Conservation (phyloP, 2,113 vertebrate genomes). For the Macrotus californicus region DNA sequence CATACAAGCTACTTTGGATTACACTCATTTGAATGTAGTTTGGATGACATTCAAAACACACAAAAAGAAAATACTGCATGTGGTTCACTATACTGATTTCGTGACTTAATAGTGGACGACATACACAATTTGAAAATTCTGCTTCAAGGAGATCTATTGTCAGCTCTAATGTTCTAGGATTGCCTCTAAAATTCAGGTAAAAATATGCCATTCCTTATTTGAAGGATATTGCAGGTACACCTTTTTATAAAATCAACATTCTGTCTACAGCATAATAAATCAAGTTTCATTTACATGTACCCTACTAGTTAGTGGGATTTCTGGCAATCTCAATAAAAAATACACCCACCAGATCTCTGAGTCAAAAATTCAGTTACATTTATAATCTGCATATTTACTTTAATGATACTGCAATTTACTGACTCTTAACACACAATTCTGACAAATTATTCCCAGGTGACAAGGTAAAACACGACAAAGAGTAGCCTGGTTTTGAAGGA, state of each 20-base stretch:
- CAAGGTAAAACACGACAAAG: not conserved
- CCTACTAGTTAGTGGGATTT: not conserved
- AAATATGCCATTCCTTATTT: not conserved
- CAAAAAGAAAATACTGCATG: not conserved
- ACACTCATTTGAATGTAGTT: not conserved
- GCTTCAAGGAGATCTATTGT: not conserved
- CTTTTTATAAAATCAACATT: slow-evolving; percentile 31
- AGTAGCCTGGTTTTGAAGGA: not conserved
- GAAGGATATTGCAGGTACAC: not conserved
- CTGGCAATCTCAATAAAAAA: not conserved
- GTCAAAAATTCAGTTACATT: not conserved
- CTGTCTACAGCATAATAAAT: not conserved
- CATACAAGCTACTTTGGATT: slow-evolving; percentile 1
- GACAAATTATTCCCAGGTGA: not conserved
- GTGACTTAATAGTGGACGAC: not conserved
- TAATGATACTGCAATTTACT: not conserved
- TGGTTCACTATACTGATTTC: not conserved
- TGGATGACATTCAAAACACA: not conserved
- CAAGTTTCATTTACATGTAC: not conserved
- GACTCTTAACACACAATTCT: not conserved
- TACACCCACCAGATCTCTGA: not conserved
- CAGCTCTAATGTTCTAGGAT: not conserved
- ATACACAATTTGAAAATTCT: not conserved
- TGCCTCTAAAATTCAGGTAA: not conserved
- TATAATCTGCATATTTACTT: not conserved